phyloP scores from a whole-genome alignment of 2,113 vertebrate species.

The Puntigrus tetrazona region DNA sequence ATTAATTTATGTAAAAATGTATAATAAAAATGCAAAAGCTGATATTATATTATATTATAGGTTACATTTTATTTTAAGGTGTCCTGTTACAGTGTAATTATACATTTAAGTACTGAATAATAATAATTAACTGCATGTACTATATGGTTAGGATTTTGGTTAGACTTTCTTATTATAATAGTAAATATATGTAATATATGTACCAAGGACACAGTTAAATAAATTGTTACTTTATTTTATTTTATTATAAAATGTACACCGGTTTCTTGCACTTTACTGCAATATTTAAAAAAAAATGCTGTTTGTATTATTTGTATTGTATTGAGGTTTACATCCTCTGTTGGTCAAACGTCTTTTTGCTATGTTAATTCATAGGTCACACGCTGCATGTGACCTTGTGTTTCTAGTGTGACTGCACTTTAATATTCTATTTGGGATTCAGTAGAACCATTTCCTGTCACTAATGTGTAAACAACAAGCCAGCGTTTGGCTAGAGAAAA shows the following conservation, averaged over 20 bases:
- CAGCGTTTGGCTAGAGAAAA: neutral
- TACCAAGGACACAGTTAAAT: no score
- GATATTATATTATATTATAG: neutral
- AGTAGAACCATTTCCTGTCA: constrained; percentile 72
- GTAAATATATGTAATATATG: no score
- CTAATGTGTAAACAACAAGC: neutral
- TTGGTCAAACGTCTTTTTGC: neutral
- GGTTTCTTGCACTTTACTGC: neutral
- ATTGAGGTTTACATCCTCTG: neutral
- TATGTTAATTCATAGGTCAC: neutral
- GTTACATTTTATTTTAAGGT: no score
- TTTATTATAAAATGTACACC: no score
- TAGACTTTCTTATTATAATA: no score
- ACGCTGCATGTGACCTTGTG: neutral
- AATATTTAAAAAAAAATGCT: neutral
- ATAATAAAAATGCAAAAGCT: no score
- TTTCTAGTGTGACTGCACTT: constrained; percentile 15
- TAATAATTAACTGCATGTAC: no score
- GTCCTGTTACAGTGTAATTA: no score
- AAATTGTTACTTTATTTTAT: no score
- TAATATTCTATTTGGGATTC: constrained; percentile 99
- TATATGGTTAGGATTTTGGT: no score
- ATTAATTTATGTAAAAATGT: neutral
- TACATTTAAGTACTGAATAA: no score
- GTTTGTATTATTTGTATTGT: neutral